A percentile compares a stretch with the other conserved stretches of the same genome.
Conservation (phyloP, 2,797 vertebrate species). For the Ceryle rudis region DNA sequence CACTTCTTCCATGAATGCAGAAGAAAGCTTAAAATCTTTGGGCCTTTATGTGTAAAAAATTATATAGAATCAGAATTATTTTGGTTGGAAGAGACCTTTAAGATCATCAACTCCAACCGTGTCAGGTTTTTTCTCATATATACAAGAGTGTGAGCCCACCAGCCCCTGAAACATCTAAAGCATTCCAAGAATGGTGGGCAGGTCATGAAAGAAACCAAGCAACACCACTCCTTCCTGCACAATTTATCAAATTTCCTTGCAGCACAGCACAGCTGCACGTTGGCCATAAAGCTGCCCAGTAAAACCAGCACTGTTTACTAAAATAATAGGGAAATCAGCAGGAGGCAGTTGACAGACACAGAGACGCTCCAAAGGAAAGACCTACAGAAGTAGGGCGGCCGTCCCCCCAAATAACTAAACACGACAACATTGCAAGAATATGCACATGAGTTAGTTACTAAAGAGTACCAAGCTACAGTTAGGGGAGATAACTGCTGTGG, state of each 20-base stretch:
- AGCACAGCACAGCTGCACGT: background rate
- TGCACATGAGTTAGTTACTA: accelerated
- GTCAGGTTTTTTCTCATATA: background rate
- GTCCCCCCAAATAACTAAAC: background rate
- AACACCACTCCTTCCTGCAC: background rate
- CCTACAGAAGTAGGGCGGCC: accelerated
- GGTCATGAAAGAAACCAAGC: background rate
- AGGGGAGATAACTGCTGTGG: background rate
- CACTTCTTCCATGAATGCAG: background rate
- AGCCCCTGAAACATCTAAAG: background rate
- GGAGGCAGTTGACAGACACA: accelerated
- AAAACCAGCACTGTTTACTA: background rate
- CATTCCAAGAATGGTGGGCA: background rate
- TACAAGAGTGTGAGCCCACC: accelerated
- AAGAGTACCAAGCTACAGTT: too few relatives aligned
- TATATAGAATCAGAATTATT: background rate
- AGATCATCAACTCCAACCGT: background rate
- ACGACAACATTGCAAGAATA: background rate
- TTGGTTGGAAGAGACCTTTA: background rate
- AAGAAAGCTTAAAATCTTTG: background rate
- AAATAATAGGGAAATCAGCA: background rate
- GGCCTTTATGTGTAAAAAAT: background rate
- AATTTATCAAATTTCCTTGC: background rate
- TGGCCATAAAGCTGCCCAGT: background rate
- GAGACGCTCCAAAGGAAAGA: background rate